Evolutionary conservation across 2,797 vertebrate genomes (phyloP), one percentile per base, ranked within the genome.

Genomic region (Pangasius sanitwongsei): DNA sequence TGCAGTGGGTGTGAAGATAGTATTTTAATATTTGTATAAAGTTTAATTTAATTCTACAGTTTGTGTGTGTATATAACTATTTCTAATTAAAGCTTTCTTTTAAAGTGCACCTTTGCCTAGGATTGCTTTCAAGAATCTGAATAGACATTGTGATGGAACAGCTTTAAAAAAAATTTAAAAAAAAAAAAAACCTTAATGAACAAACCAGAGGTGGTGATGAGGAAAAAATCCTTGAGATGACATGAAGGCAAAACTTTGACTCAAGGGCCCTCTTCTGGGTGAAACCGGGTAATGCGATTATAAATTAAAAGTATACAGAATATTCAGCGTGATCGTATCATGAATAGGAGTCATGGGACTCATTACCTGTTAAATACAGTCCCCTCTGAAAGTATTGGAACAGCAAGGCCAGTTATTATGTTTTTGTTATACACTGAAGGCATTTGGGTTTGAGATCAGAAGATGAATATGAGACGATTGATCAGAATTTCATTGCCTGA

Each of bases 1-100:
- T 95, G 97, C 97, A 97, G 96, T 98, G 97, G 97, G 97, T 98
- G 98, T 99, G 97, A 98, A 98, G 96, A 99, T 99, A 98, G 97
- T 98, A 99, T 99, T 99, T 99, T 99, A 99, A 99, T 99, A 99
- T 99, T 99, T 99, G 98, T 99, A 99, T 96, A 99, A 99, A 99
- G 97, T 98, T 98, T 99, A 99, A 99, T 99, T 99, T 99, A 99
- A 98, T 97, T 98, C 97, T 99, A 97, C 95, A 95, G 95, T 99
- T 94, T 97, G 98, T 96, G 98, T 97, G 98, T 97, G 98, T 99
- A 99, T 98, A 99, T 99, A 99, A 98, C 97, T 98, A 97, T 97
- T 97, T 97, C 96, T 97, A 96, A 97, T 96, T 97, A 97, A 97
- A 97, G 95, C 96, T 97, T 97, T 96, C 95, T 96, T 97, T 97